Evolutionary conservation across 2,113 vertebrate genomes (phyloP), one percentile per base, ranked within the genome.

Genomic region (Sylvilagus bachmani): DNA sequence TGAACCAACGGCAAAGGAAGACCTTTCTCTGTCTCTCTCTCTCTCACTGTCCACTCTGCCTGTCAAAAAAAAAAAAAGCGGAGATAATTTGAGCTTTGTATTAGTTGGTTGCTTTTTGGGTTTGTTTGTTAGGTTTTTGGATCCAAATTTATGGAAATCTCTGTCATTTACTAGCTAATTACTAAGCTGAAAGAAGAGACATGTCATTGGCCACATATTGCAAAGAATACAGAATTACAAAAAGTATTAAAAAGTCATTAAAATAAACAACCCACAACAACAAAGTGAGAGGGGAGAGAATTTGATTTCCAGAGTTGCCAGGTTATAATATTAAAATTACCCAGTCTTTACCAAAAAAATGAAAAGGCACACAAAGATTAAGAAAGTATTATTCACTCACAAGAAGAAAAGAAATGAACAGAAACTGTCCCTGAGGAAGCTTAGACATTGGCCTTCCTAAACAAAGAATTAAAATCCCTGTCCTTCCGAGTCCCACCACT

Each of bases 291-390:
- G 38, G 10, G 14, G 7, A 19, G 0, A 85, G 17, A 80, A 86
- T 66, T 31, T 38, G 31, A 80, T 81, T 86, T 77, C 66, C 69
- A 75, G 51, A 53, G 25, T 25, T 91, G 36, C 7, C 75, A 81
- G 62, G 8, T 62, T 80, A 27, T 24, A 94, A 78, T 22, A 92
- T 64, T 84, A 53, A 89, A 92, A 78, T 24, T 36, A n/a, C 25
- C 53, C 36, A 66, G 22, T 71, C 64, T 70, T 80, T 81, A 90
- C 19, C 11, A 88, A 78, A 69, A 84, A 78, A 89, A 70, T 44
- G 38, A 67, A 3, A 93, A 25, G 27, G 10, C 12, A 95, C 61
- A n/a, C 16, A 83, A 89, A 89, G 31, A 71, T 58, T 2, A 82
- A 75, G 5, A 93, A 55, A 53, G 11, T 85, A 77, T 67, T 33